Evolutionary conservation across 1,140 invertebrate species (phyloP), one percentile per base, ranked within the genome.

Genomic region (Laupala kohalensis): DNA sequence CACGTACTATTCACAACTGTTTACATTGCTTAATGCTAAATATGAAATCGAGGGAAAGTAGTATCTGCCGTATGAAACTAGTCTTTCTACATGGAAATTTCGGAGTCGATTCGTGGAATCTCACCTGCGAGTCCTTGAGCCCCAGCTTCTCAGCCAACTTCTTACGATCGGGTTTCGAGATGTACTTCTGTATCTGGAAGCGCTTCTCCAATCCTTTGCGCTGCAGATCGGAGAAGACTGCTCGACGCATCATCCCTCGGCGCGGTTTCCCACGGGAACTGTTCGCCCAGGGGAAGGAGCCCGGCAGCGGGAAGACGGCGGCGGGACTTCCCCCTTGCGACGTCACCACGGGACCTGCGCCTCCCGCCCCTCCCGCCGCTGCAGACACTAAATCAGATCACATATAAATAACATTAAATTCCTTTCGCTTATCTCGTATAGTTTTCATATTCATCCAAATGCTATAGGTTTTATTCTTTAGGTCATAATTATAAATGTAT

Each of bases 161-260:
- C 81, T 97, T 94, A 77, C 96, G 87, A 81, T 98, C 96, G 0
- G 95, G 95, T 80, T 98, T 98, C 72, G 93, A 96, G 77, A 98
- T 98, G 81, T 98, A 98, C 81, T 98, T 97, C 81, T 98, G 96
- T n/a, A 96, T 86, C 80, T 96, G 94, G 81, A 98, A 98, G 76
- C 95, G 82, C 75, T 95, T 92, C 82, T 98, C 96, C 69, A 98
- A 83, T 0, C 96, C 96, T 75, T 96, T 94, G 69, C 96, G 83
- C 78, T 98, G 96, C 0, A 95, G 86, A 78, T 97, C 95, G 67
- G 92, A 96, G 82, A 93, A 94, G 28, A 96, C 94, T 5, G 94
- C 94, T 76, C 94, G 82, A 28, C 95, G 82, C 90, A 98, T 94
- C 94, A 98, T 97, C 0, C 95, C 95, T 12, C 95, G 83, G 4